Base-by-base conservation (phyloP, 2,888 invertebrate genomes). In the Agrenia bidenticulata region DNA sequence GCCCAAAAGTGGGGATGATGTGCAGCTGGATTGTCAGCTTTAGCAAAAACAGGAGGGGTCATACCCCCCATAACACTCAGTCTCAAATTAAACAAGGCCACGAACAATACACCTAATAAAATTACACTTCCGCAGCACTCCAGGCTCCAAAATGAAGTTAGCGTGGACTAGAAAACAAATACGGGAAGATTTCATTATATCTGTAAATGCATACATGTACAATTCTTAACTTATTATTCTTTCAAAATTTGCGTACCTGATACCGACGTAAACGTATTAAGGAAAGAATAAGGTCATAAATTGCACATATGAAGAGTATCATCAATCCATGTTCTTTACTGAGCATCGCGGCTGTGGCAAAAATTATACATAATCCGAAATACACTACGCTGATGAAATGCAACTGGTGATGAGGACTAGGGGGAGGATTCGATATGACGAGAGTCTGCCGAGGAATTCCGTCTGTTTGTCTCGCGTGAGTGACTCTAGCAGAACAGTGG, bases 321-420 rank as follows among this genome's bases (percentile, higher is more conserved):
- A 94, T 94, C 78, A 96, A 87, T 61, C 95, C 96, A 59, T 94
- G 94, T 82, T 97, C 97, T 83, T 96, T 97, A 83, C 93, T 92
- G 76, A 97, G 84, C 82, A 95, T 89, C 72, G 93, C 92, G 53
- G 89, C 88, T 51, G 88, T 83, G 41, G 92, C 88, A 72, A 89
- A 79, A 41, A 82, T 78, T 69, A 81, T 79, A 70, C 85, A 81
- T 61, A 60, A 26, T 15, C 83, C 82, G 77, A 91, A 81, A 76
- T 86, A 88, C 74, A 85, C 72, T 84, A 85, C 85, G 51, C 66
- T 72, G 57, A 49, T 24, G n/a, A 70, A 53, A 23, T 55, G 32
- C 27, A 26, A 37, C 27, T n/a, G 37, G 23, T 51, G 51, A 13
- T 21, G 13, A 9, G 17, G 19, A 7, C 23, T n/a, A n/a, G n/a